Evolutionary conservation across 2,113 vertebrate genomes (phyloP).

Genomic region (Lepus europaeus): DNA sequence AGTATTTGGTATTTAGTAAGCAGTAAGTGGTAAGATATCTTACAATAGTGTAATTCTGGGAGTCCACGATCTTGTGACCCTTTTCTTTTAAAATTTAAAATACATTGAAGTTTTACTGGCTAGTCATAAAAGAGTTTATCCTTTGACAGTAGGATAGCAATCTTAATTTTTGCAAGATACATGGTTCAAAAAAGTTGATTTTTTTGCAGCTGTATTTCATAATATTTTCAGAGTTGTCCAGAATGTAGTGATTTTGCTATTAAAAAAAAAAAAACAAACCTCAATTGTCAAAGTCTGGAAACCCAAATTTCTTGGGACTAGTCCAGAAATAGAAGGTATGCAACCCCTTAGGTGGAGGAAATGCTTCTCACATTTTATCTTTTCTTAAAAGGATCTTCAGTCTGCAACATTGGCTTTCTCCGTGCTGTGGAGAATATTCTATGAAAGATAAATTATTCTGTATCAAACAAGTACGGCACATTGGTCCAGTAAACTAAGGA

Average conservation of each 20-base stretch:
- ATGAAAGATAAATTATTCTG: constrained; percentile 39
- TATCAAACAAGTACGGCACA: constrained; percentile 42
- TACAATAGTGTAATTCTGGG: constrained; percentile 37
- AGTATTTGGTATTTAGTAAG: constrained; percentile 38
- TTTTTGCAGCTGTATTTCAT: constrained; percentile 33
- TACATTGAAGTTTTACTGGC: constrained; percentile 26
- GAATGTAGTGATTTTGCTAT: constrained; percentile 43
- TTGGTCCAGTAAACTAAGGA: background rate
- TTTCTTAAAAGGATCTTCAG: constrained; percentile 56
- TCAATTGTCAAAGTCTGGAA: constrained; percentile 43
- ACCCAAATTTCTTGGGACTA: constrained; percentile 56
- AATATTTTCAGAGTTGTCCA: constrained; percentile 57
- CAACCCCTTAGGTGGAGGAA: background rate
- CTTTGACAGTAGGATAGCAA: constrained; percentile 47
- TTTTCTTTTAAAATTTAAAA: constrained; percentile 57
- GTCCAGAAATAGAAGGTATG: constrained; percentile 43
- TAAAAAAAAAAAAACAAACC: constrained; percentile 28
- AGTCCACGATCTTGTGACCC: constrained; percentile 44
- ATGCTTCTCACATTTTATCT: constrained; percentile 48
- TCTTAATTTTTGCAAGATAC: constrained; percentile 56
- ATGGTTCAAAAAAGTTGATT: background rate
- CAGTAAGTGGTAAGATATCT: constrained; percentile 30
- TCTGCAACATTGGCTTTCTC: constrained; percentile 50
- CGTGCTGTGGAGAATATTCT: constrained; percentile 38
- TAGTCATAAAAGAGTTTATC: constrained; percentile 56